Conservation (phyloP, 1,140 invertebrate species). For the Pteromalus puparum region DNA sequence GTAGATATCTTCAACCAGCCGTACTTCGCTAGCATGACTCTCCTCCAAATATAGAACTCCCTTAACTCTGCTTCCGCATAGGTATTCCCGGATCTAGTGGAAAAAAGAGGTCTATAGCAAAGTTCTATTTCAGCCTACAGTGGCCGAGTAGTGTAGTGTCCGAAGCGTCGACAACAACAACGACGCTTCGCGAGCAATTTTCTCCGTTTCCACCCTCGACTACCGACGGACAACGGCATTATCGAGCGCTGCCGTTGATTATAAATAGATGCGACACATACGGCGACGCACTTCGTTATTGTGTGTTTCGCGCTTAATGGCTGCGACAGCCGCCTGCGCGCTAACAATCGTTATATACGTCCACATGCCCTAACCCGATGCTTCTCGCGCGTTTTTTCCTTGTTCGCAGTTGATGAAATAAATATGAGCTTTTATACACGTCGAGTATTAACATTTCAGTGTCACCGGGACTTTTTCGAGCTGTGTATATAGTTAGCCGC, state of each 20-base stretch:
- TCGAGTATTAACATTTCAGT: not conserved
- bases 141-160: not conserved
- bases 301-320: conserved; percentile 1
- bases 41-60: not conserved
- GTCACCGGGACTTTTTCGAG: no score
- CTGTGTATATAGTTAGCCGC: not conserved
- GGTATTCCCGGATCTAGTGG: not conserved
- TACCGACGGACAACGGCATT: not conserved
- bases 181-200: not conserved
- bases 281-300: not conserved
- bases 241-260: conserved; percentile 19
- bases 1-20: no score
- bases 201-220: conserved; percentile 9
- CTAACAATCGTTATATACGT: not conserved
- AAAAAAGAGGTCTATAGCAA: conserved; percentile 11
- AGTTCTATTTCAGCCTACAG: not conserved
- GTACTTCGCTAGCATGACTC: not conserved
- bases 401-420: no score
- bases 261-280: not conserved
- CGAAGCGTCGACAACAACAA: not conserved
- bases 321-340: not conserved
- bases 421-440: no score
- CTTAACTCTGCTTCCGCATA: not conserved
- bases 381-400: no score
- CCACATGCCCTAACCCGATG: no score